Evolutionary conservation across 2,888 invertebrate genomes (phyloP), one percentile per base, ranked within the genome.

Genomic region (Matsumyia berberina): DNA sequence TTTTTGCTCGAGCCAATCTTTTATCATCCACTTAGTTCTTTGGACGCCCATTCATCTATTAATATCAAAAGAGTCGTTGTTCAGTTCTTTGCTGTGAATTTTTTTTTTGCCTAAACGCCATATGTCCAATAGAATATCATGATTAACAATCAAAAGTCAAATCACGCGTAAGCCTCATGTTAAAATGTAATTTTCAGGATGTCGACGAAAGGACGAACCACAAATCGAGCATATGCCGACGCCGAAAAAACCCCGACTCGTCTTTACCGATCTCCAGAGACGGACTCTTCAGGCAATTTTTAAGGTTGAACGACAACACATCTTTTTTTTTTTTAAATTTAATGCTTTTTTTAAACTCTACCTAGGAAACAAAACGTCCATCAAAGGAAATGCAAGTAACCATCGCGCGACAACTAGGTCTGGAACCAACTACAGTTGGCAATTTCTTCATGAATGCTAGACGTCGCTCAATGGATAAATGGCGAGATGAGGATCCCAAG

Each of bases 381-480:
- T 98, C 98, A 88, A 99, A 99, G 93, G 99, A 99, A 93, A 99
- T 99, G 99, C 99, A 99, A 93, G 98, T 99, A 89, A 99, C 99
- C 89, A 99, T 99, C 93, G 99, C 99, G 31, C 94, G 99, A 88
- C 99, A 99, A 92, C 93, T 99, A 89, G 98, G 99, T 86, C 94
- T 99, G 87, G 98, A 99, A 91, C 98, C 99, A 67, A 98, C 98
- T 69, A 99, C 99, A 9, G 99, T 99, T 78, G 99, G 99, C 60
- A 99, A 99, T 92, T 99, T 99, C 94, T 99, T 99, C 93, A 99
- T 99, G 99, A 99, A 99, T 92, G 99, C 99, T n/a, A 94, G 99
- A 81, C 94, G 99, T 88, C 95, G 99, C 87, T 97, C 97, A 2
- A 97, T 97, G 97, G 99, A 99, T 93, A 99, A 99, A 90, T 99